Conservation (phyloP, 2,113 vertebrate species). For the Cyanistes caeruleus region DNA sequence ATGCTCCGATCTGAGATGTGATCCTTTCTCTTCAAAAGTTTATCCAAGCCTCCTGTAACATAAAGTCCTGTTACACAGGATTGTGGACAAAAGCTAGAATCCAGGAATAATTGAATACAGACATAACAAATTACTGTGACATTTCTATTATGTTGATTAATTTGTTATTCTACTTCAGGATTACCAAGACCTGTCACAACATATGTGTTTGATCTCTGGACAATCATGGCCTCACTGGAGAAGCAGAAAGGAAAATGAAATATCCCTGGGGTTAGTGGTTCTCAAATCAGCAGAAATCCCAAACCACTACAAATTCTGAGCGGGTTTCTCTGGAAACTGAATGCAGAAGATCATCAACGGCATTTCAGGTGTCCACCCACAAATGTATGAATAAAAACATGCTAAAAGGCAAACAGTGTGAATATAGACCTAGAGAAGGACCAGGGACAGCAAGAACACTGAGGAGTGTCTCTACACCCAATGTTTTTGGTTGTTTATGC, state of each 20-base stretch:
- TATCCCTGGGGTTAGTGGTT: not conserved
- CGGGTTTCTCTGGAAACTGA: not conserved
- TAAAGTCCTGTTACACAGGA: not conserved
- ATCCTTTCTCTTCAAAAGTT: not conserved
- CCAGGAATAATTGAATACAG: not conserved
- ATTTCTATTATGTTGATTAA: not conserved
- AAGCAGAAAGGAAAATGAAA: not conserved
- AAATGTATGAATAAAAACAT: not conserved
- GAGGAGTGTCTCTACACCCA: not conserved
- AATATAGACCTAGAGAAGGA: not conserved
- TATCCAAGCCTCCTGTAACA: not conserved
- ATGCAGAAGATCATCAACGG: rapidly evolving
- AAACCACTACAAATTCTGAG: not conserved
- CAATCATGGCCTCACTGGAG: not conserved
- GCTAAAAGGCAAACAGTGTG: not conserved
- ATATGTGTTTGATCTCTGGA: not conserved
- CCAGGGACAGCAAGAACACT: not conserved
- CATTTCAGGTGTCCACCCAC: not conserved
- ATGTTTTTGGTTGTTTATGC: rapidly evolving
- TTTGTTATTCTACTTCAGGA: not conserved
- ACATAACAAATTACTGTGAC: not conserved
- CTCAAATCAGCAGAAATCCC: not conserved
- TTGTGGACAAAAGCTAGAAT: not conserved
- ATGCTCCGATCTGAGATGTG: rapidly evolving
- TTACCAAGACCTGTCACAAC: not conserved